phyloP scores from a whole-genome alignment of 2,797 vertebrate species.

The Gadopsis marmoratus region DNA sequence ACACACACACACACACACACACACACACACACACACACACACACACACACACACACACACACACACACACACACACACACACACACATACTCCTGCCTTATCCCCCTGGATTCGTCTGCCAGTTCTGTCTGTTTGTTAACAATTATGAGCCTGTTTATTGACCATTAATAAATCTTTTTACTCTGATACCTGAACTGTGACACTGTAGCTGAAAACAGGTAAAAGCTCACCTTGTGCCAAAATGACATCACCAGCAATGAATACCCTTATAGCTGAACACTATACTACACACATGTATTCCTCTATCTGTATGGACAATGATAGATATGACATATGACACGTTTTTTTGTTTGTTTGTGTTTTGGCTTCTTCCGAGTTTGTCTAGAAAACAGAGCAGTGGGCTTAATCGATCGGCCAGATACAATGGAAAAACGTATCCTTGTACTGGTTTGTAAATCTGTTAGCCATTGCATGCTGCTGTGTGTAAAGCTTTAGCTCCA shows the following conservation, averaged over 20 bases:
- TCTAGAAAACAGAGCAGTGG: not conserved
- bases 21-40: not conserved
- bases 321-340: not conserved
- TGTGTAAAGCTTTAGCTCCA: constrained; percentile 15
- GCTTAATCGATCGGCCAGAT: not conserved
- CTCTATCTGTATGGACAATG: not conserved
- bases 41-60: too few species aligned
- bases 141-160: not conserved
- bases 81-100: not conserved
- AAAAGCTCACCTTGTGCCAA: not conserved
- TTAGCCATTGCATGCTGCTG: constrained; percentile 7
- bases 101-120: not conserved
- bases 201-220: not conserved
- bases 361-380: not conserved
- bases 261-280: not conserved
- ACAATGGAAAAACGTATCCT: not conserved
- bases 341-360: too few species aligned
- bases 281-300: not conserved
- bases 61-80: not conserved
- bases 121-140: not conserved
- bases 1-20: too few species aligned
- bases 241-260: not conserved
- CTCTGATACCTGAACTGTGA: not conserved
- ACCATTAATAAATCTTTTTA: not conserved
- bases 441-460: constrained; percentile 7